A percentile compares a stretch with the other conserved stretches of the same genome.
Evolutionary conservation across 2,888 invertebrate species (phyloP).

Genomic region (Protophormia terraenovae): DNA sequence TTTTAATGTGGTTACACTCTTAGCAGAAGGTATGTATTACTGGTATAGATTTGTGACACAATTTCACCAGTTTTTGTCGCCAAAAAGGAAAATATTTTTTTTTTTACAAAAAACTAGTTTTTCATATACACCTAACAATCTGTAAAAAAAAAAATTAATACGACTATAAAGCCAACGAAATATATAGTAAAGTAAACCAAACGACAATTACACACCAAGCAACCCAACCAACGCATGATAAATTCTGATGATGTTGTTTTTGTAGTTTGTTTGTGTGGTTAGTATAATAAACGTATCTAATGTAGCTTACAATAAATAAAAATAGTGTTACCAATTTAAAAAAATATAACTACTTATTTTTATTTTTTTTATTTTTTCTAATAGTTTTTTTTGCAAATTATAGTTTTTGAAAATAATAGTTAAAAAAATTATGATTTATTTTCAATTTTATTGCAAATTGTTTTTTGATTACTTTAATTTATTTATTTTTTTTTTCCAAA

Average conservation of each 20-base stretch:
- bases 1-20: not conserved
- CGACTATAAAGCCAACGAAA: slow-evolving; percentile 9
- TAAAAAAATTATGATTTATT: no score
- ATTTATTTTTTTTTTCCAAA: not conserved
- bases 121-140: slow-evolving; percentile 38
- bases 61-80: slow-evolving; percentile 66
- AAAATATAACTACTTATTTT: not conserved
- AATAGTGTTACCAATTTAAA: not conserved
- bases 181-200: slow-evolving; percentile 38
- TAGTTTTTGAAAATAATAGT: no score
- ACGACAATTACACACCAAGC: slow-evolving; percentile 1
- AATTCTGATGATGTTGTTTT: slow-evolving; percentile 16
- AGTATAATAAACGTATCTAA: slow-evolving; percentile 23
- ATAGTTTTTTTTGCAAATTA: no score
- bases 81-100: slow-evolving; percentile 59
- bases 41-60: slow-evolving; percentile 64
- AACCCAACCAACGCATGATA: slow-evolving; percentile 23
- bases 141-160: slow-evolving; percentile 7
- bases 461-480: not conserved
- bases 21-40: not conserved
- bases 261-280: not conserved
- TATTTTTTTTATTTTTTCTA: no score
- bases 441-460: no score
- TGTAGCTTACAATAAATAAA: slow-evolving; percentile 12
- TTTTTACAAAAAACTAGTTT: slow-evolving; percentile 60